Evolutionary conservation across 92 coral and sea anemone species (phyloP), one percentile per base, ranked within the genome.

Genomic region (Epizoanthus rinbou): DNA sequence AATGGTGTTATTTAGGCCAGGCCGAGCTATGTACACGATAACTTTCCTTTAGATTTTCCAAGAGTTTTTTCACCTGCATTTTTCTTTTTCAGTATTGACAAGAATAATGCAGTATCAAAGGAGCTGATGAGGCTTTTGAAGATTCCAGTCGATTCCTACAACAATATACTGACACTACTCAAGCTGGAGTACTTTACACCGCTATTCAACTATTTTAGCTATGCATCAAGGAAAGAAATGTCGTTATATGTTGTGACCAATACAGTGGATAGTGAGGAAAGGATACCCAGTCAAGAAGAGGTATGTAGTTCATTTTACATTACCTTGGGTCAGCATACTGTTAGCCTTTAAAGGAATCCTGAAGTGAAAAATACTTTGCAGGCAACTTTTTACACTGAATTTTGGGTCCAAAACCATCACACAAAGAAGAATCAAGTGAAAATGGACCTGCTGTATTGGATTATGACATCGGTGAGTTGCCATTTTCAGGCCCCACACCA

Each of bases 61-160:
- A 8, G 28, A 43, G 22, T 19, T 17, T 64, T 16, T 28, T 37
- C 4, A 43, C 43, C 71, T 56, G 69, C 57, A 7, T 59, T 31
- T 21, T 56, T 79, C 53, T 39, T 35, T 68, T 59, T 60, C 80
- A 96, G 99, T 75, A 83, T 96, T 86, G 99, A 96, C 87, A 93
- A 91, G 87, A 96, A 92, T 89, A 94, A 92, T 85, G 98, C 99
- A 23, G 93, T 96, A 17, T 91, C 98, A 8, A 95, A 95, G 80
- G 99, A 96, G 63, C 85, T 96, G 75, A 91, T 94, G 19, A 95
- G 90, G 71, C 84, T 96, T 54, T 79, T 96, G 47, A 96, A 94
- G 91, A 94, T 91, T 73, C 99, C 99, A 53, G 98, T 94, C 31
- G 99, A 96, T 85, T 92, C 97, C 67, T 96, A 96, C 91, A 94